phyloP scores from a whole-genome alignment of 2,113 vertebrate species.

The Psephotus haematonotus region DNA sequence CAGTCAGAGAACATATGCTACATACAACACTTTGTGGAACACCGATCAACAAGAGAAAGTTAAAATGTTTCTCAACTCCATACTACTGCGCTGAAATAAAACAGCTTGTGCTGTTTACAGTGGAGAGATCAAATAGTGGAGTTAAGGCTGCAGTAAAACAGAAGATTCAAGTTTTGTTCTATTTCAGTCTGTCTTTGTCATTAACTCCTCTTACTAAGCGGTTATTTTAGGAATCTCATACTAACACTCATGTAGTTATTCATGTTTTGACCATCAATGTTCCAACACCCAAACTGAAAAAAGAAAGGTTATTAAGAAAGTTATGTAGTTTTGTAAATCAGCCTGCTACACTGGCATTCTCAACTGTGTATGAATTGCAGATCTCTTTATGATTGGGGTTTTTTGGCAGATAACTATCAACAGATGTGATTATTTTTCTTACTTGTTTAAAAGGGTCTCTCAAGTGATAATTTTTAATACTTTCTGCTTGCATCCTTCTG shows the following conservation, averaged over 20 bases:
- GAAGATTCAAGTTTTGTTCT: background rate
- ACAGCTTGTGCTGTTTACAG: background rate
- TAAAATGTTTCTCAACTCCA: background rate
- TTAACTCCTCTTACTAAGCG: background rate
- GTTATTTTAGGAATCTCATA: background rate
- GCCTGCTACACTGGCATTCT: background rate
- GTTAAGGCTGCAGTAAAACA: background rate
- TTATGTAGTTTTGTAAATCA: background rate
- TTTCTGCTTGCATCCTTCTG: background rate
- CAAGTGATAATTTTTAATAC: background rate
- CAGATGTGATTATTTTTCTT: background rate
- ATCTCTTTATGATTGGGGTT: background rate
- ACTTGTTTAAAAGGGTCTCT: background rate
- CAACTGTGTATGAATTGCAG: background rate
- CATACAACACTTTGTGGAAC: background rate
- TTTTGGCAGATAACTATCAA: background rate
- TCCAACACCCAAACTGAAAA: background rate
- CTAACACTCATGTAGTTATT: background rate
- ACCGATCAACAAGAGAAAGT: background rate
- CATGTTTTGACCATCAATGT: background rate
- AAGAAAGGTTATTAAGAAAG: background rate
- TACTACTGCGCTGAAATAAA: background rate
- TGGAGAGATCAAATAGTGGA: background rate
- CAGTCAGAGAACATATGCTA: background rate
- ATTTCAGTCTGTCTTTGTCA: background rate